Evolutionary conservation across 1,140 invertebrate species (phyloP).

Genomic region (Meteorus sp.): DNA sequence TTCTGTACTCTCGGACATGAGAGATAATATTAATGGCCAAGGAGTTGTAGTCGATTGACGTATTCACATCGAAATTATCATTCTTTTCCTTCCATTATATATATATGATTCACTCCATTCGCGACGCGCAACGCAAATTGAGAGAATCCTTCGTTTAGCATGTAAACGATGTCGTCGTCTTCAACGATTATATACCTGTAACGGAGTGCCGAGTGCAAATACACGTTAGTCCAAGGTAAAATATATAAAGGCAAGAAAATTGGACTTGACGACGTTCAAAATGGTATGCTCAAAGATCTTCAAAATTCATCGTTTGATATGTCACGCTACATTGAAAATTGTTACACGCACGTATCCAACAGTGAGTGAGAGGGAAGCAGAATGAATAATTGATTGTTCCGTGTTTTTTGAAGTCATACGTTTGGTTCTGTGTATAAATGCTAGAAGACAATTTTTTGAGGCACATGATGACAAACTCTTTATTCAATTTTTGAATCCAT

Average conservation of each 20-base stretch:
- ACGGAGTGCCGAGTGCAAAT: slow-evolving; percentile 21
- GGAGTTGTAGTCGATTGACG: neutral
- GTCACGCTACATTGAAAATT: too few relatives aligned
- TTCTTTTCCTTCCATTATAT: neutral
- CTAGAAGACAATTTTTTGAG: too few relatives aligned
- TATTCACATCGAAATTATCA: neutral
- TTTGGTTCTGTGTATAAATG: too few relatives aligned
- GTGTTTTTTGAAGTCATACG: too few relatives aligned
- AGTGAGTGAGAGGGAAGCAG: too few relatives aligned
- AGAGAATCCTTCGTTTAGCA: slow-evolving; percentile 15
- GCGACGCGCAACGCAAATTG: slow-evolving; percentile 12
- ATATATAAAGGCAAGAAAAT: neutral
- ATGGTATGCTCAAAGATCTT: too few relatives aligned
- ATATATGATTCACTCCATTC: neutral
- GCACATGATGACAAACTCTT: too few relatives aligned
- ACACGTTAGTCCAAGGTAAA: slow-evolving; percentile 16
- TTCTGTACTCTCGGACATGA: neutral
- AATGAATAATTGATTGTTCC: too few relatives aligned
- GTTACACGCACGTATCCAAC: too few relatives aligned
- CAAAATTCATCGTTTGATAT: too few relatives aligned
- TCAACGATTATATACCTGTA: slow-evolving; percentile 10
- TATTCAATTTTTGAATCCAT: too few relatives aligned
- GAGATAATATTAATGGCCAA: neutral
- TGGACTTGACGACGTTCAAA: neutral
- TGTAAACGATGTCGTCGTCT: slow-evolving; percentile 10